Percentiles rank a stretch among this genome's conserved stretches.
phyloP scores from a whole-genome alignment of 2,113 vertebrate species.

The Helogale parvula region DNA sequence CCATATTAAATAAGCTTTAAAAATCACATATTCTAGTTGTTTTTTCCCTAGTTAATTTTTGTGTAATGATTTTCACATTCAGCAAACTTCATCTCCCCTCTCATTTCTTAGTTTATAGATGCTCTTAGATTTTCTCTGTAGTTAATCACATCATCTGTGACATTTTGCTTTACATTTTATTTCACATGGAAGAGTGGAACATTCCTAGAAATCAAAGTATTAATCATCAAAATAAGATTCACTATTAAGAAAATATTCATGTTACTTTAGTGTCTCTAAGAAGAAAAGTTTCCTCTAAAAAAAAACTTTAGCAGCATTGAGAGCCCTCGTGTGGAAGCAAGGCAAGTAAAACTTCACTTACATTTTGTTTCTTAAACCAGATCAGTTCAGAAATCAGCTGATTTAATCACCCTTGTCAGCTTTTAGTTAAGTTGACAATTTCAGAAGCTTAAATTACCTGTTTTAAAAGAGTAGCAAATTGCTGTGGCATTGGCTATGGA shows the following conservation, averaged over 20 bases:
- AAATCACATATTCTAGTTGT: neutral
- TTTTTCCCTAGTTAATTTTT: neutral
- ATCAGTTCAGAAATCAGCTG: neutral
- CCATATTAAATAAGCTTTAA: neutral
- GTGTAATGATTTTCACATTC: neutral
- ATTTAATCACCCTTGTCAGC: neutral
- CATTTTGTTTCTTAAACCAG: neutral
- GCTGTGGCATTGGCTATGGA: neutral
- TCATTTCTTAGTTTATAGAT: neutral
- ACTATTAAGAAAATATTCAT: neutral
- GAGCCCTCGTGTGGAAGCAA: conserved; percentile 36
- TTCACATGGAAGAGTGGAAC: neutral
- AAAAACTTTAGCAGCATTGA: neutral
- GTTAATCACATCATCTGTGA: neutral
- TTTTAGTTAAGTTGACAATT: conserved; percentile 10
- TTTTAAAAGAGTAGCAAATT: neutral
- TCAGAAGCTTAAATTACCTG: neutral
- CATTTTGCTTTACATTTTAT: conserved; percentile 12
- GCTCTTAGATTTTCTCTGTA: neutral
- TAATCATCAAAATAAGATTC: neutral
- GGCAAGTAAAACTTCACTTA: conserved; percentile 1
- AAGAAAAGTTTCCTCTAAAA: neutral
- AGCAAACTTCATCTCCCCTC: neutral
- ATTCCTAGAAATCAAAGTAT: neutral
- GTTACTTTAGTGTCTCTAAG: neutral